Evolutionary conservation across 2,797 vertebrate genomes (phyloP).

Genomic region (Oreonectes daqikongensis): DNA sequence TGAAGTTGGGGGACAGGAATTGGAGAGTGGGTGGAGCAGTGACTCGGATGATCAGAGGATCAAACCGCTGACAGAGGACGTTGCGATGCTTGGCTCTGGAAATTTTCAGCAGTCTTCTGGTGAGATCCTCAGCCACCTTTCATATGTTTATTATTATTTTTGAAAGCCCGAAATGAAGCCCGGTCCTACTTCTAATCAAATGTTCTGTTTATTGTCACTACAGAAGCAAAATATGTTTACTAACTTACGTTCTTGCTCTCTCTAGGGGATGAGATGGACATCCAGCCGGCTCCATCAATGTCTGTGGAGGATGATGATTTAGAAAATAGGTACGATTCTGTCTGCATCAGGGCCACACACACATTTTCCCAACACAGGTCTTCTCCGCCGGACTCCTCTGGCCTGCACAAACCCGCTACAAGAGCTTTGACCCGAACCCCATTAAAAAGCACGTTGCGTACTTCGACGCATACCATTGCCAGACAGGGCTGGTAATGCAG

Average conservation of each 20-base stretch:
- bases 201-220: neutral
- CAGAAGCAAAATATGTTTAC: neutral
- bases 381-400: slow-evolving; percentile 45
- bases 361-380: slow-evolving; percentile 59
- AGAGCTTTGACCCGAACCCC: slow-evolving; percentile 21
- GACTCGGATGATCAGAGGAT: slow-evolving; percentile 91
- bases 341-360: slow-evolving; percentile 66
- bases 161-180: neutral
- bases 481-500: slow-evolving; percentile 48
- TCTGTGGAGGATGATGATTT: slow-evolving; percentile 94
- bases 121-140: slow-evolving; percentile 61
- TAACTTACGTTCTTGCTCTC: neutral
- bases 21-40: slow-evolving; percentile 79
- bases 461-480: slow-evolving; percentile 71
- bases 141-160: neutral
- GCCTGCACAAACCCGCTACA: slow-evolving; percentile 60
- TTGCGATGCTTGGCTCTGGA: slow-evolving; percentile 75
- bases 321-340: slow-evolving; percentile 98
- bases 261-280: slow-evolving; percentile 88
- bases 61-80: slow-evolving; percentile 86
- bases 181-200: neutral
- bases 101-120: slow-evolving; percentile 93
- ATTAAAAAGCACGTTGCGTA: slow-evolving; percentile 36
- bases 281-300: slow-evolving; percentile 81
- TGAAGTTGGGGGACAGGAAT: slow-evolving; percentile 72